Evolutionary conservation across 64 coral and sea anemone genomes (phyloP), one percentile per base, ranked within the genome.

Genomic region (Porites lutea): DNA sequence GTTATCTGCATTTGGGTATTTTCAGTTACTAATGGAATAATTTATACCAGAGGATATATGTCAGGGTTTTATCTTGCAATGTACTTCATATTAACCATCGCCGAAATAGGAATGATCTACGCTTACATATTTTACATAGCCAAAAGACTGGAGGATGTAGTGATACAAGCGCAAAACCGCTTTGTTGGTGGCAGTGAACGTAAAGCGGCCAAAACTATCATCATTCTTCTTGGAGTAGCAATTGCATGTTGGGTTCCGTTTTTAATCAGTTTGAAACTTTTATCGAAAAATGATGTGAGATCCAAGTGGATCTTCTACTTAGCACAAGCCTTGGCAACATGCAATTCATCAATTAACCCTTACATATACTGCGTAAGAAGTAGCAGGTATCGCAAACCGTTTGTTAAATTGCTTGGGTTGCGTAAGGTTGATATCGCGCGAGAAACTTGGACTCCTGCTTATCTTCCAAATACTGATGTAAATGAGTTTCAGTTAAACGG

Each of bases 271-370:
- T 13, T 45, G 66, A 13, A 61, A 20, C 23, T 63, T 52, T 15
- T 76, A 3, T 15, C 73, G 46, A 52, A 50, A 18, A 2, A 76
- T 76, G 12, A 19, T 1, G 55, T 66, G n/a, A 2, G 9, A 19
- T 7, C 44, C 13, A 83, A 19, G 61, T 7, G 12, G 2, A 61
- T 66, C n/a, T 65, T 83, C 60, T 66, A 9, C 14, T 63, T 61
- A 65, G 59, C 66, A 0, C 79, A 65, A 6, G 44, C 45, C 50
- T 65, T 83, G 43, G 65, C 79, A 11, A 16, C 66, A n/a, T 83
- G 79, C 61, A 83, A 83, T 50, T 83, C 79, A 5, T 83, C 79
- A 6, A 66, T 83, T 45, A 83, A 83, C 43, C 79, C 79, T 83
- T 83, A 83, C 60, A 66, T 83, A 18, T 83, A 83, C 19, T 83